A percentile compares a stretch with the other conserved stretches of the same genome.
phyloP scores from a whole-genome alignment of 2,888 invertebrate genomes.

The Agrotis puta region DNA sequence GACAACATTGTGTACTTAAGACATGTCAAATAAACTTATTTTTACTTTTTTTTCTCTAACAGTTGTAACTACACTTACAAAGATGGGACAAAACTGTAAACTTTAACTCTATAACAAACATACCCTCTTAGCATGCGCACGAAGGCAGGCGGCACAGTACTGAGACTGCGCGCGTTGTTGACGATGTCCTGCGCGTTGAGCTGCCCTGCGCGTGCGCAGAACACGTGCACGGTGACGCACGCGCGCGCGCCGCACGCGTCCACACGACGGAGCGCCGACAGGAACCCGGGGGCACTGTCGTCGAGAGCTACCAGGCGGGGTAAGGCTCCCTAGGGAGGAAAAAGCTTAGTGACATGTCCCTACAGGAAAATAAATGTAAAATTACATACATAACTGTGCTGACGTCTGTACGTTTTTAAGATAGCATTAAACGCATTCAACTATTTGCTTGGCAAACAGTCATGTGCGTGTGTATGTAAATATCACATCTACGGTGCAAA shows the following conservation, averaged over 20 bases:
- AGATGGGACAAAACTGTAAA: no score
- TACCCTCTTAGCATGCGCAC: slow-evolving; percentile 81
- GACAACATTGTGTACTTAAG: no score
- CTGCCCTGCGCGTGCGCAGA: slow-evolving; percentile 97
- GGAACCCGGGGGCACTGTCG: slow-evolving; percentile 93
- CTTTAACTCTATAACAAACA: not conserved
- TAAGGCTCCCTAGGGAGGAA: slow-evolving; percentile 73
- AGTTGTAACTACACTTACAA: no score
- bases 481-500: no score
- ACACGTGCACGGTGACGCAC: slow-evolving; percentile 97
- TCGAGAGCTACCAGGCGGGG: slow-evolving; percentile 94
- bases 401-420: no score
- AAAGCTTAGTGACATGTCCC: no score
- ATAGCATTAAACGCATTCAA: no score
- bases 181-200: slow-evolving; percentile 95
- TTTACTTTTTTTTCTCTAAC: no score
- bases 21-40: no score
- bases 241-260: slow-evolving; percentile 97
- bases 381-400: not conserved
- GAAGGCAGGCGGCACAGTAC: slow-evolving; percentile 92
- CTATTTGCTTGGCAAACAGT: no score
- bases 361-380: no score
- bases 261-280: slow-evolving; percentile 94
- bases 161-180: slow-evolving; percentile 92
- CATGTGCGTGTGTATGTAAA: no score